Conservation (phyloP, 2,888 invertebrate genomes). For the Hylaea fasciaria region DNA sequence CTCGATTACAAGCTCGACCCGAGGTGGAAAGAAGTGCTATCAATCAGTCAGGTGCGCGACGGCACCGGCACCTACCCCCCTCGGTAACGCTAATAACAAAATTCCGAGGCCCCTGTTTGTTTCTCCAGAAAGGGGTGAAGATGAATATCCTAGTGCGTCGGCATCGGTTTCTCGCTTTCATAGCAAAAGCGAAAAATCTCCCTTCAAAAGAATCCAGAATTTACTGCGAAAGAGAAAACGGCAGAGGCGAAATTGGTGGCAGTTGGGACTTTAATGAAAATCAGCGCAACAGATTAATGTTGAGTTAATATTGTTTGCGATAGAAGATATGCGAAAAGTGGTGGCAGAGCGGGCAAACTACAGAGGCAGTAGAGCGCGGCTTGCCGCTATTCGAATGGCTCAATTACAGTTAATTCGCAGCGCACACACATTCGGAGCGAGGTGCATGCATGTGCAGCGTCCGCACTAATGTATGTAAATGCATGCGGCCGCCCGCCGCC, state of each 20-base stretch:
- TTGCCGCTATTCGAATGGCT: slow-evolving; percentile 80
- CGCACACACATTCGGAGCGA: slow-evolving; percentile 79
- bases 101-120: slow-evolving; percentile 83
- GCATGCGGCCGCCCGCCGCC: slow-evolving; percentile 80
- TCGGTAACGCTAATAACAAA: slow-evolving; percentile 84
- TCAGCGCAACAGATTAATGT: slow-evolving; percentile 39
- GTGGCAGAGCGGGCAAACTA: slow-evolving; percentile 61
- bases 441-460: slow-evolving; percentile 79
- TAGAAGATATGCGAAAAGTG: slow-evolving; percentile 46
- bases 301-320: slow-evolving; percentile 50
- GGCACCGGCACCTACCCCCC: slow-evolving; percentile 72
- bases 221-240: slow-evolving; percentile 34
- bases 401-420: slow-evolving; percentile 84
- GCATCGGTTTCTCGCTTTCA: slow-evolving; percentile 61
- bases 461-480: slow-evolving; percentile 84
- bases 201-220: slow-evolving; percentile 40
- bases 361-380: slow-evolving; percentile 70
- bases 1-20: slow-evolving; percentile 85
- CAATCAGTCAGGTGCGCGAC: slow-evolving; percentile 84
- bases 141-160: slow-evolving; percentile 74
- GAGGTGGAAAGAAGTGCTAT: slow-evolving; percentile 85
- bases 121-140: slow-evolving; percentile 81
- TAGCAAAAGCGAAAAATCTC: slow-evolving; percentile 47
- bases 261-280: slow-evolving; percentile 21
- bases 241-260: slow-evolving; percentile 23